A percentile compares a stretch with the other conserved stretches of the same genome.
phyloP scores from a whole-genome alignment of 2,888 invertebrate genomes.

The Spodoptera picta region DNA sequence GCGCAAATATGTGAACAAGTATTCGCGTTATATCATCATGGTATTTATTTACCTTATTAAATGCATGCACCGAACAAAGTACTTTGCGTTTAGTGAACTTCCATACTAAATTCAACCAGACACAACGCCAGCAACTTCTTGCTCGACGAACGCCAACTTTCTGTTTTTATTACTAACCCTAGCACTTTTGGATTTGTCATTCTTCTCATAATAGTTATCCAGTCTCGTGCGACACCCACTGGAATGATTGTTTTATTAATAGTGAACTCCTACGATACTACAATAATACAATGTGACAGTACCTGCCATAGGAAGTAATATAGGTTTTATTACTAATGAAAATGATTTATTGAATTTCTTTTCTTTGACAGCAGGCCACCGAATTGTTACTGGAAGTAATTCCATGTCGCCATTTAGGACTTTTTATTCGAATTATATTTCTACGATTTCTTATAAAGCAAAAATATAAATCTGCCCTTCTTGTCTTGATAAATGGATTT shows the following conservation, averaged over 20 bases:
- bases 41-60: constrained; percentile 45
- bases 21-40: constrained; percentile 42
- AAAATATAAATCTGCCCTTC: no score
- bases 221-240: constrained; percentile 30
- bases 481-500: no score
- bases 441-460: no score
- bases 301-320: background rate
- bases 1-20: constrained; percentile 46
- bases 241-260: constrained; percentile 24
- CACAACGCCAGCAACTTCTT: no score
- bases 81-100: background rate
- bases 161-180: no score
- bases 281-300: constrained; percentile 11
- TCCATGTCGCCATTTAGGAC: no score
- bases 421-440: no score
- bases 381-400: no score
- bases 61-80: background rate
- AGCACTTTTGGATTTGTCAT: background rate
- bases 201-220: constrained; percentile 1
- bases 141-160: no score
- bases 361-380: no score
- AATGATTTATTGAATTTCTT: no score
- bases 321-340: no score
- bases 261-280: constrained; percentile 11
- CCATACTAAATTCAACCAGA: background rate